phyloP scores from a whole-genome alignment of 1,140 invertebrate genomes.

The Drosophila baimaii region DNA sequence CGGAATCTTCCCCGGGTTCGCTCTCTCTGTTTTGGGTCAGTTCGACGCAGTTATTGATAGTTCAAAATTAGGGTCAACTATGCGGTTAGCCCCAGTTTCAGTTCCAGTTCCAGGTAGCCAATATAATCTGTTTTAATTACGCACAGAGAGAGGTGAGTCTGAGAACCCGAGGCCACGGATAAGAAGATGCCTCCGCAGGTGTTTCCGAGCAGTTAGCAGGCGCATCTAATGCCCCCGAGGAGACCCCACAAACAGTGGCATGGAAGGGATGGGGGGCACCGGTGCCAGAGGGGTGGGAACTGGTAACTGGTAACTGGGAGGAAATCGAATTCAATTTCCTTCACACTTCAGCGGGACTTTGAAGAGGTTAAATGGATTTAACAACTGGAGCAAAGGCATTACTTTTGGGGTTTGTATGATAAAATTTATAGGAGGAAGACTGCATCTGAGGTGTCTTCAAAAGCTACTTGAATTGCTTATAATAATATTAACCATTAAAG shows the following conservation, averaged over 20 bases:
- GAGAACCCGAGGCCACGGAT: conserved; percentile 5
- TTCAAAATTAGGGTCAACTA: conserved; percentile 77
- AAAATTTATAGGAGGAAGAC: no score
- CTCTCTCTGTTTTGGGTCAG: conserved; percentile 8
- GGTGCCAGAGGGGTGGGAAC: background rate
- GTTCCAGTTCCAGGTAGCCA: conserved; percentile 45
- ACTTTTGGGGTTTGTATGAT: no score
- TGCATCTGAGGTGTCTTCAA: no score
- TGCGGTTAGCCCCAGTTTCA: conserved; percentile 49
- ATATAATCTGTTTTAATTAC: conserved; percentile 78
- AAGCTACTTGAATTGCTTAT: background rate
- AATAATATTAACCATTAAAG: no score
- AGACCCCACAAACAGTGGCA: conserved; percentile 9
- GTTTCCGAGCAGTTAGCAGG: conserved; percentile 69
- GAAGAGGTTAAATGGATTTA: conserved; percentile 1
- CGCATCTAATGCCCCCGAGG: conserved; percentile 54
- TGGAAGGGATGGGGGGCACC: background rate
- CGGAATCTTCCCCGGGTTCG: conserved; percentile 51
- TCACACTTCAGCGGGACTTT: conserved; percentile 26
- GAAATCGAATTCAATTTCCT: conserved; percentile 43
- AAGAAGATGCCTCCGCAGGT: conserved; percentile 65
- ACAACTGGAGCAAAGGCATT: background rate
- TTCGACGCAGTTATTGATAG: conserved; percentile 71
- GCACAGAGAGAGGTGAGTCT: conserved; percentile 18
- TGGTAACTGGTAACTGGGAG: background rate